Evolutionary conservation across 2,888 invertebrate genomes (phyloP).

Genomic region (Fragum whitleyi): DNA sequence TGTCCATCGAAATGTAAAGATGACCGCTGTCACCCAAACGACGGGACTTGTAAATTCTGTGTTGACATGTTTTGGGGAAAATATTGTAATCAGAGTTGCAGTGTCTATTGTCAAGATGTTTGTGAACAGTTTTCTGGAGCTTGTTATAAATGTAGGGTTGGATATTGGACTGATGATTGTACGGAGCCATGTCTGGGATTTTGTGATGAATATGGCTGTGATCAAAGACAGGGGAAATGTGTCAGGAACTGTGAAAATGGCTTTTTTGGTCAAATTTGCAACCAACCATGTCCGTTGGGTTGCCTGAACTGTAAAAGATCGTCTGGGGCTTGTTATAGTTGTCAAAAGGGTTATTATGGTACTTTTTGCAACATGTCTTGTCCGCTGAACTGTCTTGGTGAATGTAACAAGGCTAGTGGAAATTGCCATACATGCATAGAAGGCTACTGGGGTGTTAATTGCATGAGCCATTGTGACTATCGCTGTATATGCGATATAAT

Average conservation of each 20-base stretch:
- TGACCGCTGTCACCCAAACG: constrained; percentile 2
- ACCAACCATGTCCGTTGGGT: not conserved
- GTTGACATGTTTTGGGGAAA: not conserved
- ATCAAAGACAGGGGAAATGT: not conserved
- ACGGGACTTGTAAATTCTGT: not conserved
- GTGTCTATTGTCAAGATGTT: not conserved
- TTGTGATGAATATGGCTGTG: not conserved
- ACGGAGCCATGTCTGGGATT: not conserved
- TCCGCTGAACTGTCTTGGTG: not conserved
- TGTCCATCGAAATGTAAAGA: constrained; percentile 3
- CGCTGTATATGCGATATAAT: not conserved
- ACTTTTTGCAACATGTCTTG: constrained; percentile 14
- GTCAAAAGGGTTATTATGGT: constrained; percentile 1
- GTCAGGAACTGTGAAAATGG: not conserved
- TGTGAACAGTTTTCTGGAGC: not conserved
- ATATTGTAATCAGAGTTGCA: not conserved
- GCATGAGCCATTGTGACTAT: not conserved
- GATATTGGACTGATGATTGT: not conserved
- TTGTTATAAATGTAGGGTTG: not conserved
- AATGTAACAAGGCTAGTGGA: constrained; percentile 16
- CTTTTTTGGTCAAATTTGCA: not conserved
- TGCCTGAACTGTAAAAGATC: not conserved
- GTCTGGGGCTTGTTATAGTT: not conserved
- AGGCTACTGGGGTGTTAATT: constrained; percentile 9
- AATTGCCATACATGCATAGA: not conserved